Evolutionary conservation across 1,140 invertebrate species (phyloP).

Genomic region (Nasonia giraulti): DNA sequence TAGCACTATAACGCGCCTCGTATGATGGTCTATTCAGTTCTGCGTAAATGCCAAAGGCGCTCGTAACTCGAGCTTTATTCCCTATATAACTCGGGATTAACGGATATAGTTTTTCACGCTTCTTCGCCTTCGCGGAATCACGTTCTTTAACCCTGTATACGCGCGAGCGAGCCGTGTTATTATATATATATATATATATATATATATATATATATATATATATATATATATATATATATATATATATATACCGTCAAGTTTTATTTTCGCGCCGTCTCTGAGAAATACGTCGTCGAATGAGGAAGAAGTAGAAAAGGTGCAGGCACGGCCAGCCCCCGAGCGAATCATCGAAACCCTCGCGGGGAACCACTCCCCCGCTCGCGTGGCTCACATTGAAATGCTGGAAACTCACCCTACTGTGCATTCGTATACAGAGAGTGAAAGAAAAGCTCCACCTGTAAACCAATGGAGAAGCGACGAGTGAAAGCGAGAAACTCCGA

Average conservation of each 20-base stretch:
- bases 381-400: background rate
- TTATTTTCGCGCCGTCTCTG: background rate
- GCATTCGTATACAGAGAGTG: background rate
- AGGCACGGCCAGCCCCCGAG: background rate
- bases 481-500: conserved; percentile 43
- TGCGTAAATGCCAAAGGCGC: conserved; percentile 44
- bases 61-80: conserved; percentile 62
- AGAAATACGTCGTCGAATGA: background rate
- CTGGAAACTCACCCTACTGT: background rate
- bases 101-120: conserved; percentile 55
- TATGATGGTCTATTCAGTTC: conserved; percentile 38
- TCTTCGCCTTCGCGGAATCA: conserved; percentile 18
- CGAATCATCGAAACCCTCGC: background rate
- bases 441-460: conserved; percentile 10
- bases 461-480: conserved; percentile 45
- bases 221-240: too few relatives aligned
- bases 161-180: background rate
- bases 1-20: conserved; percentile 23
- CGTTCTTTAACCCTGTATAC: conserved; percentile 14
- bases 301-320: background rate
- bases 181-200: too few relatives aligned
- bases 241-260: too few relatives aligned
- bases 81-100: conserved; percentile 63
- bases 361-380: background rate
- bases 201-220: too few relatives aligned